Percentiles rank a stretch among this genome's conserved stretches.
Evolutionary conservation across 2,113 vertebrate species (phyloP).

Genomic region (Eupsittula cactorum): DNA sequence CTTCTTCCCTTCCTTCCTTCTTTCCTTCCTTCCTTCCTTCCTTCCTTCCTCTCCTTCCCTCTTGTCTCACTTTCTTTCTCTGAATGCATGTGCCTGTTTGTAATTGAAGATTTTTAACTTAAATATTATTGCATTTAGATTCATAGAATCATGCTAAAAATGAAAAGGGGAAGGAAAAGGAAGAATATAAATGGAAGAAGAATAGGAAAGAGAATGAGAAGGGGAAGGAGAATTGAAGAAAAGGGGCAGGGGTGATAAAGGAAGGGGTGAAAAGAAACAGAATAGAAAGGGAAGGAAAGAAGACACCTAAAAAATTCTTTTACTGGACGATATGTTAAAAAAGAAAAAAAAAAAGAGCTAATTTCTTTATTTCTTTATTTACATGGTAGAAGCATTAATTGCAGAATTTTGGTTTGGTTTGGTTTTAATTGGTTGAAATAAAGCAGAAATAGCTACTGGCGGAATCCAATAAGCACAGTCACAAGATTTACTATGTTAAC

Average conservation of each 20-base stretch:
- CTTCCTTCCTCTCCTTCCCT: background rate
- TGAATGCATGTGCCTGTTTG: background rate
- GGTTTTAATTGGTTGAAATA: background rate
- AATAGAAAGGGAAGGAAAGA: background rate
- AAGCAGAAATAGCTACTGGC: background rate
- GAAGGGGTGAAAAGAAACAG: background rate
- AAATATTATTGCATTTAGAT: background rate
- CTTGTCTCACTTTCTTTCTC: background rate
- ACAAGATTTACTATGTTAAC: background rate
- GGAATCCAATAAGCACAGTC: background rate
- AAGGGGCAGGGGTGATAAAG: background rate
- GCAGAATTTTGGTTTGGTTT: background rate
- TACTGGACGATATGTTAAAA: background rate
- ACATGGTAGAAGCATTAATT: background rate
- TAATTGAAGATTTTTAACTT: background rate
- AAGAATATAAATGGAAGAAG: background rate
- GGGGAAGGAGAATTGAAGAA: background rate
- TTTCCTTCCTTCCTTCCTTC: no score
- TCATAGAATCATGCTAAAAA: background rate
- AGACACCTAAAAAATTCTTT: background rate
- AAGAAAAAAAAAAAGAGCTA: background rate
- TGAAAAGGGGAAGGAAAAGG: background rate
- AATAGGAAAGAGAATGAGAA: background rate
- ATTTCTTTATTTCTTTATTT: background rate
- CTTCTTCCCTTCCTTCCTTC: background rate